Percentiles rank a stretch among this genome's conserved stretches.
Conservation (phyloP, 2,888 invertebrate genomes). For the Macroteleia sp. region DNA sequence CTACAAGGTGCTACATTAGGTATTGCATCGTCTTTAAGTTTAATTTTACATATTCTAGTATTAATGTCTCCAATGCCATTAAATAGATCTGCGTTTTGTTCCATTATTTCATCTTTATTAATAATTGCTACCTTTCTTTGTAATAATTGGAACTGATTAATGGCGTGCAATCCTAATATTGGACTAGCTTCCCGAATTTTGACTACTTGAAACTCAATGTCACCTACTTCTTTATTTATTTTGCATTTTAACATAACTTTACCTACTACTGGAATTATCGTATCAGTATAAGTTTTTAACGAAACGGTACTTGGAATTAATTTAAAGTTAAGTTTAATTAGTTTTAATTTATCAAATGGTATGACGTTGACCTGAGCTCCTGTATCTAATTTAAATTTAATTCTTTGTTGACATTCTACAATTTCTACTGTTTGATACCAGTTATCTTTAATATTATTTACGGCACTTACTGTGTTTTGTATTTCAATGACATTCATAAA, state of each 20-base stretch:
- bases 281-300: slow-evolving; percentile 6
- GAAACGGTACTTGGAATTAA: slow-evolving; percentile 2
- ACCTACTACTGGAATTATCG: slow-evolving; percentile 8
- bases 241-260: slow-evolving; percentile 15
- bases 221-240: neutral
- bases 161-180: too few species aligned
- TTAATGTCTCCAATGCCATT: slow-evolving; percentile 52
- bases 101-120: neutral
- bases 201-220: slow-evolving; percentile 7
- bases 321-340: neutral
- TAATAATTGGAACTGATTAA: slow-evolving; percentile 1
- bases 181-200: neutral
- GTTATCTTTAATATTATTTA: neutral
- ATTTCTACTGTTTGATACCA: slow-evolving; percentile 4
- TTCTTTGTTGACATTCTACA: neutral
- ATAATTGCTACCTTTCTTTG: neutral
- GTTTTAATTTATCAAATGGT: neutral
- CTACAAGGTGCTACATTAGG: slow-evolving; percentile 29
- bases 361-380: slow-evolving; percentile 9
- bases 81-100: slow-evolving; percentile 21
- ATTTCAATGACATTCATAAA: neutral
- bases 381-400: slow-evolving; percentile 20
- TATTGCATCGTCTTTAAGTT: slow-evolving; percentile 53
- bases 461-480: slow-evolving; percentile 9
- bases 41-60: slow-evolving; percentile 57